Conservation (phyloP, 2,797 vertebrate genomes). For the Scleropages formosus region DNA sequence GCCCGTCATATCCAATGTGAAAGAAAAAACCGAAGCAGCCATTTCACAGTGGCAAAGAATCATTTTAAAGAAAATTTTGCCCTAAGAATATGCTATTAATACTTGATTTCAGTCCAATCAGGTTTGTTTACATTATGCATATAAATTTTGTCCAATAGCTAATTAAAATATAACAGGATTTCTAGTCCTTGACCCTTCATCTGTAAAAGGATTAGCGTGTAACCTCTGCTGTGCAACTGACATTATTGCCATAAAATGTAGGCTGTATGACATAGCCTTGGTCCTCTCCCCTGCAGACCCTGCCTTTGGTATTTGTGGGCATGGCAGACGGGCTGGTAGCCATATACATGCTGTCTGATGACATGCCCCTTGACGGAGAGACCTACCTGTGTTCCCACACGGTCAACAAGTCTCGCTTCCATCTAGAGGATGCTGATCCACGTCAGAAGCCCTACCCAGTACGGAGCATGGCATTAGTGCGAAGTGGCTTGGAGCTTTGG, state of each 20-base stretch:
- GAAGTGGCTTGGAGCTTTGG: slow-evolving; percentile 82
- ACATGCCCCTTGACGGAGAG: slow-evolving; percentile 74
- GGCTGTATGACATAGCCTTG: too few species aligned
- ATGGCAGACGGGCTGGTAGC: slow-evolving; percentile 86
- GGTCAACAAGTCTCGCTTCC: slow-evolving; percentile 79
- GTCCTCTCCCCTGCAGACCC: slow-evolving; percentile 63
- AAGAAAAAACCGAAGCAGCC: slow-evolving; percentile 8
- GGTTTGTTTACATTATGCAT: not conserved
- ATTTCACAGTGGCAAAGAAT: slow-evolving; percentile 6
- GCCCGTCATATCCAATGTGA: slow-evolving; percentile 2
- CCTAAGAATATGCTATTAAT: not conserved
- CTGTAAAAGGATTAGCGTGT: not conserved
- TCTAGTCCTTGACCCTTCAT: not conserved
- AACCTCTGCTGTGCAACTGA: not conserved
- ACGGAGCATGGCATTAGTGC: slow-evolving; percentile 75
- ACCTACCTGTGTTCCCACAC: slow-evolving; percentile 91
- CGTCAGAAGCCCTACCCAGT: slow-evolving; percentile 87
- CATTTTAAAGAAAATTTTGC: not conserved
- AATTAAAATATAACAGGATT: not conserved
- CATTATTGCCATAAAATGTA: not conserved
- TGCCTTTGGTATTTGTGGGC: slow-evolving; percentile 81
- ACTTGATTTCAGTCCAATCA: not conserved
- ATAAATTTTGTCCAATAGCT: not conserved
- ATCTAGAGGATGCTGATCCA: slow-evolving; percentile 77
- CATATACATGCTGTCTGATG: slow-evolving; percentile 72